Evolutionary conservation across 1,140 invertebrate genomes (phyloP), one percentile per base, ranked within the genome.

Genomic region (Cheumatopsyche charites): DNA sequence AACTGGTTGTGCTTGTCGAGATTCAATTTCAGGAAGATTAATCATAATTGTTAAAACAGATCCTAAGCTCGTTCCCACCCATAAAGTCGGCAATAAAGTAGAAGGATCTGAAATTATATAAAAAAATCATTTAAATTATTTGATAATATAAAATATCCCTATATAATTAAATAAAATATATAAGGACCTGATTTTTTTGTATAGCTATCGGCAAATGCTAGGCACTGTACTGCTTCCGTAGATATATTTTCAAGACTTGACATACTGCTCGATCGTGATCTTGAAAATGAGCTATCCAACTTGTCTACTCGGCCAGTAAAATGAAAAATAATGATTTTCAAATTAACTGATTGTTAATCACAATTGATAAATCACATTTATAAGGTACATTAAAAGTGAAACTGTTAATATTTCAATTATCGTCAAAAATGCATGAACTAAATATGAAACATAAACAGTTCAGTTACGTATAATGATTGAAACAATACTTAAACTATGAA

Each of bases 191-290:
- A 92, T 87, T 96, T 97, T 83, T 93, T 94, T 66, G 93, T 92
- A 83, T 94, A 98, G 77, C 95, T 96, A 85, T 98, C 96, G 78
- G 94, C 94, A 86, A 98, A 98, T 77, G 91, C 91, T 82, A 98
- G 88, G 86, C 94, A 97, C 85, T 96, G 95, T 79, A 99, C 93
- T 80, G 95, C 93, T 88, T 98, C 97, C 77, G 92, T 92, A 77
- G 91, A 92, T 83, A 97, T 96, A 87, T 96, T 97, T 85, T 98
- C 97, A 80, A 98, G 87, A 84, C 95, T 98, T 75, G 95, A 97
- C 91, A 97, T 97, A 84, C 94, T 96, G 81, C 95, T 97, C 82
- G 95, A 97, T 79, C 96, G 89, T 77, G 96, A 98, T 81, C 95
- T 89, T 79, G 95, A 96, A 86, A 98, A 98, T 77, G 94, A 94